These are phyloP conservation scores for Rhagium mordax DNA, from an alignment of 2,888 invertebrate species.

Conservation along the genomic window DNA sequence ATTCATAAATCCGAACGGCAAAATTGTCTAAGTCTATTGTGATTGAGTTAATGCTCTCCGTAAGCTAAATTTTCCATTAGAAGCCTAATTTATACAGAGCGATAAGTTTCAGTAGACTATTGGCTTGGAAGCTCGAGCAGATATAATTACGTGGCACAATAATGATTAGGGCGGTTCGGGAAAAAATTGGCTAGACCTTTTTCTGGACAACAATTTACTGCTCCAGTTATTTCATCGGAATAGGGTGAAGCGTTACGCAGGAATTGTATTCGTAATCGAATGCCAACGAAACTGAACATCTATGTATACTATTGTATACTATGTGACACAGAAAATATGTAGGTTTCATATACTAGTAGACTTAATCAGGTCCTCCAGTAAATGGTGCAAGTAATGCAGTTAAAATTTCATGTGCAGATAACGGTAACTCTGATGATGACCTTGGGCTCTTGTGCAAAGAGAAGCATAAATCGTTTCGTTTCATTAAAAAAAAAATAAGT, in stretches of 20 bases:
- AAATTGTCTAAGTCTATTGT: slow-evolving; percentile 14
- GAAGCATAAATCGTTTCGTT: too few species aligned
- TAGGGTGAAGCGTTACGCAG: not conserved
- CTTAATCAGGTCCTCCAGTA: too few species aligned
- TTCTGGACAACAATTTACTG: not conserved
- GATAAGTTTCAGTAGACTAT: not conserved
- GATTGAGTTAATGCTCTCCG: slow-evolving; percentile 8
- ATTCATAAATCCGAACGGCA: slow-evolving; percentile 5
- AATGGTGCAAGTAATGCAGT: too few species aligned
- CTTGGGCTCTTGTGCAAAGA: too few species aligned
- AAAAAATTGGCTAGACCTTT: not conserved
- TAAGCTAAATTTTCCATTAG: not conserved
- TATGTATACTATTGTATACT: not conserved
- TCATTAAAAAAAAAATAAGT: too few species aligned
- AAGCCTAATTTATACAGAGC: not conserved
- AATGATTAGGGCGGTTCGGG: not conserved
- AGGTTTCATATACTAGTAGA: too few species aligned
- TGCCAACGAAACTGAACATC: not conserved
- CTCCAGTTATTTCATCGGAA: not conserved
- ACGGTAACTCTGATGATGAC: too few species aligned
- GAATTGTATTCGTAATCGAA: not conserved
- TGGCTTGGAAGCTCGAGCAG: not conserved
- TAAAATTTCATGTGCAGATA: too few species aligned
- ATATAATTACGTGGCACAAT: not conserved
- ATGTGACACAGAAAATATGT: too few species aligned